phyloP scores from a whole-genome alignment of 2,113 vertebrate species.

The Chrysemys picta region DNA sequence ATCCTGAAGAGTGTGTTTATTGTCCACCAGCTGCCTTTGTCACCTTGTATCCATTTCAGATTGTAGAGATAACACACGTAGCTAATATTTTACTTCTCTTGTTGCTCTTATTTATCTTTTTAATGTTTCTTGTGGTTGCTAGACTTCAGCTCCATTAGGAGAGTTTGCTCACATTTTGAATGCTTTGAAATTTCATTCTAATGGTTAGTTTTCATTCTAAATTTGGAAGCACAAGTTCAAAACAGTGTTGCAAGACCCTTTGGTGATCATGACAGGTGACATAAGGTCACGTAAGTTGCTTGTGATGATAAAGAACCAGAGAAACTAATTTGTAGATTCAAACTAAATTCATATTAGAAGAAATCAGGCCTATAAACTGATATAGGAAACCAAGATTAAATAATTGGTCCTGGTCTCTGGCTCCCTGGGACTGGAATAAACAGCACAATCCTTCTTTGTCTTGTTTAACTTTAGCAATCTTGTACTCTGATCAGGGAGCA shows the following conservation, averaged over 20 bases:
- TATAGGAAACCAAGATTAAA: neutral
- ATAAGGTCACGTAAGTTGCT: neutral
- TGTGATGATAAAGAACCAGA: neutral
- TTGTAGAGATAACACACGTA: neutral
- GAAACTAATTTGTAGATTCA: neutral
- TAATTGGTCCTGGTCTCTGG: neutral
- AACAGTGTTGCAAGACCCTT: neutral
- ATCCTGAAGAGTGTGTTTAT: neutral
- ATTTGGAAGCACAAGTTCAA: neutral
- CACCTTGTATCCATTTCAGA: neutral
- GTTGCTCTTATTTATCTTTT: neutral
- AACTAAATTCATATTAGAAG: neutral
- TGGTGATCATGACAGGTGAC: neutral
- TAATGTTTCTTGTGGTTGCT: neutral
- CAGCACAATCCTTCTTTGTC: neutral
- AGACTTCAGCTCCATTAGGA: neutral
- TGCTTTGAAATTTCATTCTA: neutral
- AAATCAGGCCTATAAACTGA: neutral
- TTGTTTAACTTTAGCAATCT: neutral
- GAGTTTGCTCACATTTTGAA: neutral
- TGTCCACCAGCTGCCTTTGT: neutral
- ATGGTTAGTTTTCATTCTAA: neutral
- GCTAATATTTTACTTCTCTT: neutral
- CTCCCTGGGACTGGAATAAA: neutral
- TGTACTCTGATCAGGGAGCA: neutral